Percentiles rank a stretch among this genome's conserved stretches.
phyloP scores from a whole-genome alignment of 2,888 invertebrate genomes.

The Acronicta leporina region DNA sequence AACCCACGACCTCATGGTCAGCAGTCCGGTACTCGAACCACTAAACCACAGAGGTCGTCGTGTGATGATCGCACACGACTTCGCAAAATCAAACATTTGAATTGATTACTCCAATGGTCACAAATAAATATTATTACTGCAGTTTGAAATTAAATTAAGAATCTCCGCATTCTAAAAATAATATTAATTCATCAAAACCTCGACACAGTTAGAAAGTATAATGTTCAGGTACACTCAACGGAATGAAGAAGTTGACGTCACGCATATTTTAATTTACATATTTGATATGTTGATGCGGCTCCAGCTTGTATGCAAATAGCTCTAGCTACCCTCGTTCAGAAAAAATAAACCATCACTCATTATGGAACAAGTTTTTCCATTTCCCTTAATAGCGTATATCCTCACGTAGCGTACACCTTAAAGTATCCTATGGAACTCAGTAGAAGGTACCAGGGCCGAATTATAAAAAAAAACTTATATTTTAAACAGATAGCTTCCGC shows the following conservation, averaged over 20 bases:
- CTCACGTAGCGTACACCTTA: constrained; percentile 64
- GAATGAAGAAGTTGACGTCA: constrained; percentile 42
- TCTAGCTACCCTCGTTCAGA: constrained; percentile 21
- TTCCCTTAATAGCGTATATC: constrained; percentile 71
- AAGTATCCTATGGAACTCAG: constrained; percentile 65
- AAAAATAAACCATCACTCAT: constrained; percentile 52
- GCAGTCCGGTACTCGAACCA: no score
- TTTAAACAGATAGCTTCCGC: no score
- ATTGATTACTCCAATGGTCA: no score
- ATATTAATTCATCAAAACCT: constrained; percentile 10
- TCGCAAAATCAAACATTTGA: no score
- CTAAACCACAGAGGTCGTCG: no score
- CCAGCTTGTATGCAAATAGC: constrained; percentile 36
- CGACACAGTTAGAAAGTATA: constrained; percentile 19
- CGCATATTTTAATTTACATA: constrained; percentile 51
- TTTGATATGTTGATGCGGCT: constrained; percentile 36
- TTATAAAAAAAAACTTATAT: constrained; percentile 4
- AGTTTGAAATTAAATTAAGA: no score
- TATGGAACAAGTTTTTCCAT: constrained; percentile 75
- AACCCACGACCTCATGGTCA: no score
- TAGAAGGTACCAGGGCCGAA: constrained; percentile 55
- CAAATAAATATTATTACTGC: no score
- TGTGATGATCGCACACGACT: no score
- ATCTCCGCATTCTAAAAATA: constrained; percentile 1
- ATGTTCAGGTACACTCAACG: constrained; percentile 11